These are phyloP conservation scores for Pantherophis guttatus DNA, from an alignment of 2,113 vertebrate species.

Conservation along the genomic window DNA sequence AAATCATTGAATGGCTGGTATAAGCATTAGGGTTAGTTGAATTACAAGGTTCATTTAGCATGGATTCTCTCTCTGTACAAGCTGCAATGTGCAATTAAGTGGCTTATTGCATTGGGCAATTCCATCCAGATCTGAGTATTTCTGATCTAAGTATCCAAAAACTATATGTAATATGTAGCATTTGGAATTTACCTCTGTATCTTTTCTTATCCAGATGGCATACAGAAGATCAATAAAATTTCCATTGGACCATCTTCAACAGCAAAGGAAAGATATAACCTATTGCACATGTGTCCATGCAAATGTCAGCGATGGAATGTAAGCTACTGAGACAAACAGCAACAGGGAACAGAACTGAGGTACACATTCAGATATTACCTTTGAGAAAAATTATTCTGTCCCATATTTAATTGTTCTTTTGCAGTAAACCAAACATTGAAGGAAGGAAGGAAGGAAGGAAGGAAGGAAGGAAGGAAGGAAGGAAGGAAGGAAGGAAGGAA, in stretches of 20 bases:
- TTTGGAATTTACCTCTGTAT: background rate
- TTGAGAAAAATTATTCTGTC: background rate
- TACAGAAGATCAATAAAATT: background rate
- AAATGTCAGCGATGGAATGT: background rate
- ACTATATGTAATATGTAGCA: background rate
- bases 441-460: no score
- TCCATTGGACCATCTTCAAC: background rate
- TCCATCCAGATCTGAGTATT: background rate
- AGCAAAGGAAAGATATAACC: background rate
- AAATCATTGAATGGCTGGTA: background rate
- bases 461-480: no score
- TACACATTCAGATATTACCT: background rate
- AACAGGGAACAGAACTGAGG: background rate
- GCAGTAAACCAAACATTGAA: background rate
- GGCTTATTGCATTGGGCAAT: background rate
- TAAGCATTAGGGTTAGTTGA: background rate
- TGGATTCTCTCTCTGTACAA: background rate
- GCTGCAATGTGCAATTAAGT: background rate
- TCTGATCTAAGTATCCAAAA: background rate
- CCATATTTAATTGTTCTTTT: background rate
- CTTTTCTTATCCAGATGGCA: background rate
- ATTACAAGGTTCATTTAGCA: background rate
- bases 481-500: no score
- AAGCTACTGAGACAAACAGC: background rate
- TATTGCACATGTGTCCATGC: background rate